Percentiles rank a stretch among this genome's conserved stretches.
These are phyloP conservation scores for Chaetura pelagica DNA, from an alignment of 2,113 vertebrate genomes.

Conservation along the genomic window DNA sequence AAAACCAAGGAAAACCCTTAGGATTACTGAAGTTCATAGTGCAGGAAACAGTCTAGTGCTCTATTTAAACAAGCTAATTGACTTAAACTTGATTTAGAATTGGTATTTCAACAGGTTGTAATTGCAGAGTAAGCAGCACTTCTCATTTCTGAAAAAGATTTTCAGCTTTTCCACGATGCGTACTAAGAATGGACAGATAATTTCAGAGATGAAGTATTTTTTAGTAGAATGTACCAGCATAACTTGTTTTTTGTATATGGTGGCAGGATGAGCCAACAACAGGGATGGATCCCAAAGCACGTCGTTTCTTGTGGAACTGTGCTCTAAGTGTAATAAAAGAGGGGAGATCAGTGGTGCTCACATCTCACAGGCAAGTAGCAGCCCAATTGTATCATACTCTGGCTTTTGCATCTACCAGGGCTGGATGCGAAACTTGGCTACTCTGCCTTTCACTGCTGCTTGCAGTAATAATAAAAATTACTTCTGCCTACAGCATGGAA, in stretches of 20 bases:
- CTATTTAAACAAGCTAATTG: not conserved
- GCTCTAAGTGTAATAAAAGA: slow-evolving; percentile 93
- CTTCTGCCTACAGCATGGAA: slow-evolving; percentile 88
- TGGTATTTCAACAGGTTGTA: not conserved
- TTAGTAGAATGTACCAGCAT: not conserved
- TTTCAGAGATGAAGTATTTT: not conserved
- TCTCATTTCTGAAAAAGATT: not conserved
- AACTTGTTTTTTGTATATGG: not conserved
- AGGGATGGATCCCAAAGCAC: slow-evolving; percentile 97
- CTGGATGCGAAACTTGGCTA: not conserved
- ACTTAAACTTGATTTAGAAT: not conserved
- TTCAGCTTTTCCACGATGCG: not conserved
- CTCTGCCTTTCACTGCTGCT: not conserved
- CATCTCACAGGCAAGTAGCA: slow-evolving; percentile 89
- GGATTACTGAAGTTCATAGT: not conserved
- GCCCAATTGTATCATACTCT: not conserved
- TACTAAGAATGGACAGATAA: not conserved
- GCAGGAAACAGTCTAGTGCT: not conserved
- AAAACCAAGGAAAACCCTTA: not conserved
- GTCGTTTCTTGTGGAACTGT: slow-evolving; percentile 94
- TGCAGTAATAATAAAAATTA: not conserved
- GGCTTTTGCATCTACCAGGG: not conserved
- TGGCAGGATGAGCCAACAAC: slow-evolving; percentile 96
- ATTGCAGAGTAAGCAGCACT: not conserved
- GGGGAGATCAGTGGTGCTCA: slow-evolving; percentile 94